These are phyloP conservation scores for Sabatieria punctata DNA, from an alignment of 2,888 invertebrate species.

Conservation along the genomic window DNA sequence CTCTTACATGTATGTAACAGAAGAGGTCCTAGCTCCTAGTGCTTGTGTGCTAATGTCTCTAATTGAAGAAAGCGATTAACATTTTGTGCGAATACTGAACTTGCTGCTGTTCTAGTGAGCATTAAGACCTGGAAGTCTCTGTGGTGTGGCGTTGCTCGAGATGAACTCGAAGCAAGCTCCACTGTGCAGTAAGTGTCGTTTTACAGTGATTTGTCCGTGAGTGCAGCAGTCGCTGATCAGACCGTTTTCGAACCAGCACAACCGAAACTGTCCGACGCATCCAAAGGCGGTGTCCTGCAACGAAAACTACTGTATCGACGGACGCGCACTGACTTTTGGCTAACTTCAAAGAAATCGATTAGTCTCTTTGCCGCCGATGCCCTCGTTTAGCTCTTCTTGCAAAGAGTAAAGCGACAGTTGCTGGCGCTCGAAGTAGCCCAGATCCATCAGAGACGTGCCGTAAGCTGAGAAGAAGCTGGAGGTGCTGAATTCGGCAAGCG, in stretches of 20 bases:
- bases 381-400: neutral
- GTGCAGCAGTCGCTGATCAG: conserved; percentile 3
- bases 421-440: neutral
- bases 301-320: too few species aligned
- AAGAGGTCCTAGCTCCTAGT: too few species aligned
- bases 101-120: too few species aligned
- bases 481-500: conserved; percentile 1
- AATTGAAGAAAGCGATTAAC: too few species aligned
- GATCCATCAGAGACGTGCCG: neutral
- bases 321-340: neutral
- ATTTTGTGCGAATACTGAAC: too few species aligned
- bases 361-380: neutral
- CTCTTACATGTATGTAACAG: too few species aligned
- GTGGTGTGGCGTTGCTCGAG: neutral
- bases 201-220: neutral
- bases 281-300: conserved; percentile 2
- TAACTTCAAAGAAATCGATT: neutral
- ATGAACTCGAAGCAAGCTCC: conserved; percentile 7
- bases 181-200: conserved; percentile 1
- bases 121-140: neutral
- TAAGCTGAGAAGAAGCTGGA: neutral
- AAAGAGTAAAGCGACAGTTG: neutral
- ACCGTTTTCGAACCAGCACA: conserved; percentile 8
- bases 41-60: too few species aligned
- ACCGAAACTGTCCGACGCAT: neutral